Conservation (phyloP, 2,888 invertebrate species). For the Cheilosia soror region DNA sequence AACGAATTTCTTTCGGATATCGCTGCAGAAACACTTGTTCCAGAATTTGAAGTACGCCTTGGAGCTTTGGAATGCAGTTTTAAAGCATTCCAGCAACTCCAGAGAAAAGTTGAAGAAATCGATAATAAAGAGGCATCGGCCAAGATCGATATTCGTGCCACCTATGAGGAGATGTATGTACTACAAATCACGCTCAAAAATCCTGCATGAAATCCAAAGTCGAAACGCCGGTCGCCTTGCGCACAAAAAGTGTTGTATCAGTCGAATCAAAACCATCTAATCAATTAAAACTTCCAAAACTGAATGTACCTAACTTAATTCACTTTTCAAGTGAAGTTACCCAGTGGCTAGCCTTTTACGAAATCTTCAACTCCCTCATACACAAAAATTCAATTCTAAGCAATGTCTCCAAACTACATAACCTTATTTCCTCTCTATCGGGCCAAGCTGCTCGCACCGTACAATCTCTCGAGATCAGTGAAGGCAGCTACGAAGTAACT, state of each 20-base stretch:
- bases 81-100: slow-evolving; percentile 7
- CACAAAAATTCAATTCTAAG: slow-evolving; percentile 1
- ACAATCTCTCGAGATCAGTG: slow-evolving; percentile 23
- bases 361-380: slow-evolving; percentile 25
- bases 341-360: slow-evolving; percentile 24
- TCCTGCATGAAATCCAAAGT: slow-evolving; percentile 8
- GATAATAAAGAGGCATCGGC: not conserved
- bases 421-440: slow-evolving; percentile 9
- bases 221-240: not conserved
- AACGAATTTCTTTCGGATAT: too few relatives aligned
- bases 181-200: not conserved
- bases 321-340: slow-evolving; percentile 27
- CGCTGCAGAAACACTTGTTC: not conserved
- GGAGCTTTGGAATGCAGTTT: slow-evolving; percentile 16
- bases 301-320: slow-evolving; percentile 21
- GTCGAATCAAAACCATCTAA: not conserved
- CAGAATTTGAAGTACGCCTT: slow-evolving; percentile 21
- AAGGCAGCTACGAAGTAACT: slow-evolving; percentile 20
- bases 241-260: slow-evolving; percentile 17
- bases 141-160: slow-evolving; percentile 6
- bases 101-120: slow-evolving; percentile 6
- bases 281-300: slow-evolving; percentile 25
- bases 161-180: slow-evolving; percentile 38
- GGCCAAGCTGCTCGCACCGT: slow-evolving; percentile 19
- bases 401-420: slow-evolving; percentile 5